phyloP scores from a whole-genome alignment of 2,797 vertebrate species.

The Sebastes dallii region DNA sequence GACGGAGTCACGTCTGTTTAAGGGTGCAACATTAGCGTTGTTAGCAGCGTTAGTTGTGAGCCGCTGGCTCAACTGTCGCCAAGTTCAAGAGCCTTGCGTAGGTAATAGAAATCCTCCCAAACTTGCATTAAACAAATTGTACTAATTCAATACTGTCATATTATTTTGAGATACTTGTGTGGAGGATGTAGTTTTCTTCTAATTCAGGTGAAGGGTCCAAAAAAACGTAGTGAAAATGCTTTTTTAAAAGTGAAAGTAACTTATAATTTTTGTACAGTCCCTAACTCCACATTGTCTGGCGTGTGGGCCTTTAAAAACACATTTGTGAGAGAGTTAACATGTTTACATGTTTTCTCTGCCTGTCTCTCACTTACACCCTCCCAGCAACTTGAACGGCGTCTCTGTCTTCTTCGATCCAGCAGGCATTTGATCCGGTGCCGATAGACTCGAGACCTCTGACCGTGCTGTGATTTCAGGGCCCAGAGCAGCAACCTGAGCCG shows the following conservation, averaged over 20 bases:
- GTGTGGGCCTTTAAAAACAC: background rate
- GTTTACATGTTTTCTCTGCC: conserved; percentile 17
- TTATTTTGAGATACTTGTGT: background rate
- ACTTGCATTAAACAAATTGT: background rate
- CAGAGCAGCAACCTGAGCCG: conserved; percentile 59
- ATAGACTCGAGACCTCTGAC: conserved; percentile 63
- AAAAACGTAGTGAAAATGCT: background rate
- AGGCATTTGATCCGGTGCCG: conserved; percentile 56
- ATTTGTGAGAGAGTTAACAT: background rate
- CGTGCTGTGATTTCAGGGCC: conserved; percentile 36
- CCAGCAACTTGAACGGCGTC: background rate
- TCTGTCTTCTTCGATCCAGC: conserved; percentile 50
- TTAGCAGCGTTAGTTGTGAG: no score
- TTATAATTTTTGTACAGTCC: background rate
- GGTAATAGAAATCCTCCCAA: no score
- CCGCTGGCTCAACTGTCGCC: no score
- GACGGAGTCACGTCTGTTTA: no score
- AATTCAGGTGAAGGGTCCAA: background rate
- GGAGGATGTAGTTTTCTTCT: background rate
- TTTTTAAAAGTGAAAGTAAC: background rate
- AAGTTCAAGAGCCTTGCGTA: no score
- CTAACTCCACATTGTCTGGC: background rate
- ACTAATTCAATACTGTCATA: background rate
- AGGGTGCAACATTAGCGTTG: no score
- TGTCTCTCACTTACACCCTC: background rate